phyloP scores from a whole-genome alignment of 2,888 invertebrate species.

The Luperina nickerlii region DNA sequence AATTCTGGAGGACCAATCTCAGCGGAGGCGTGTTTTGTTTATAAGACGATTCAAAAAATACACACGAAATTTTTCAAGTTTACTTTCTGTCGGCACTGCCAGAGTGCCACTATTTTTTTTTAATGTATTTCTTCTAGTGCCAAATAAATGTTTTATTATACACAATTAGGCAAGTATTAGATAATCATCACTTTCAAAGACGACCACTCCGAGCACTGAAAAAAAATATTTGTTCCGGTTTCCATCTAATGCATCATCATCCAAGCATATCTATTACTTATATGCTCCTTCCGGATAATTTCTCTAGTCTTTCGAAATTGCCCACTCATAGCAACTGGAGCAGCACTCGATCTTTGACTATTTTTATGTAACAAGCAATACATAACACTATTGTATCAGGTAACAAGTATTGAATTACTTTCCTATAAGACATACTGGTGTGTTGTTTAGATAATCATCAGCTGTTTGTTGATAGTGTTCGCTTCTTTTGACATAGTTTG shows the following conservation, averaged over 20 bases:
- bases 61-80: too few species aligned
- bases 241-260: not conserved
- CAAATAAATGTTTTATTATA: not conserved
- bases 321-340: constrained; percentile 29
- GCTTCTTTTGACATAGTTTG: constrained; percentile 17
- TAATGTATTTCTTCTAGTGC: too few species aligned
- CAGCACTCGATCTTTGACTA: constrained; percentile 47
- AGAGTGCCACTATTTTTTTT: too few species aligned
- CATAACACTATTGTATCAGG: constrained; percentile 52
- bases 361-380: constrained; percentile 54
- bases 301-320: constrained; percentile 21
- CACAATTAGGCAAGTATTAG: not conserved
- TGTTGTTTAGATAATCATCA: constrained; percentile 37
- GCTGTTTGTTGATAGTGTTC: constrained; percentile 3
- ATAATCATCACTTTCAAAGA: not conserved
- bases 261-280: constrained; percentile 18
- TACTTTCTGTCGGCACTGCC: too few species aligned
- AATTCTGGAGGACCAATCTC: not conserved
- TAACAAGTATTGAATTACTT: constrained; percentile 67
- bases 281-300: constrained; percentile 18
- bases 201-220: not conserved
- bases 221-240: not conserved
- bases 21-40: not conserved
- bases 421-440: constrained; percentile 50
- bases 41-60: too few species aligned